Conservation (phyloP, 2,888 invertebrate species). For the Drosophila neotestacea region DNA sequence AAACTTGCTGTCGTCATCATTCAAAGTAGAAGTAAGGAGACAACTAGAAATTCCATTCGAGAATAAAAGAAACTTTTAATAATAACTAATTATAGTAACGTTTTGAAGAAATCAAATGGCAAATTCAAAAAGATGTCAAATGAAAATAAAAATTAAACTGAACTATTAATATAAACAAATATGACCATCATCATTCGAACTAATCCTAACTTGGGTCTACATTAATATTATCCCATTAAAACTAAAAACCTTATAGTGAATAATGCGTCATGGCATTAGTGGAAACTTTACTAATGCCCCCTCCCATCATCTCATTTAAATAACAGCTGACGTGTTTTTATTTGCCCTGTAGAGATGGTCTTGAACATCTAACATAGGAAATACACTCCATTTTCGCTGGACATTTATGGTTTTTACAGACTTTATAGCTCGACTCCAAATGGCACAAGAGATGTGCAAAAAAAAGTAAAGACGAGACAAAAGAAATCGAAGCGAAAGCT, state of each 20-base stretch:
- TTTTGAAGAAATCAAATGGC: too few species aligned
- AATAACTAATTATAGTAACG: background rate
- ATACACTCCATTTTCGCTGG: background rate
- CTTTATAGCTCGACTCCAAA: conserved; percentile 5
- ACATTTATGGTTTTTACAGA: conserved; percentile 1
- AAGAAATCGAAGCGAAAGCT: conserved; percentile 45
- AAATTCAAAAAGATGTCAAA: too few species aligned
- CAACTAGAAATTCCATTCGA: background rate
- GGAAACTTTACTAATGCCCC: background rate
- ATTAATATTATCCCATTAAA: background rate
- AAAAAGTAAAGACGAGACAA: conserved; percentile 3
- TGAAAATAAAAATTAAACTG: too few species aligned
- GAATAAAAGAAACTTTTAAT: too few species aligned
- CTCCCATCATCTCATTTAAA: background rate
- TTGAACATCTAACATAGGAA: background rate
- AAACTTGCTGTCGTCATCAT: conserved; percentile 6
- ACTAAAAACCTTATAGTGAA: background rate
- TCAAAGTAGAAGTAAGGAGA: background rate
- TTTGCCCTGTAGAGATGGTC: background rate
- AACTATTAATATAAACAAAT: too few species aligned
- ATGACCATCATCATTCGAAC: too few species aligned
- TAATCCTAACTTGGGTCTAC: background rate
- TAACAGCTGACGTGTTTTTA: background rate
- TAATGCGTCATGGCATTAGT: conserved; percentile 6
- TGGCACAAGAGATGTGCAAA: conserved; percentile 15